Evolutionary conservation across 2,888 invertebrate species (phyloP), one percentile per base, ranked within the genome.

Genomic region (Epirrhoe alternata): DNA sequence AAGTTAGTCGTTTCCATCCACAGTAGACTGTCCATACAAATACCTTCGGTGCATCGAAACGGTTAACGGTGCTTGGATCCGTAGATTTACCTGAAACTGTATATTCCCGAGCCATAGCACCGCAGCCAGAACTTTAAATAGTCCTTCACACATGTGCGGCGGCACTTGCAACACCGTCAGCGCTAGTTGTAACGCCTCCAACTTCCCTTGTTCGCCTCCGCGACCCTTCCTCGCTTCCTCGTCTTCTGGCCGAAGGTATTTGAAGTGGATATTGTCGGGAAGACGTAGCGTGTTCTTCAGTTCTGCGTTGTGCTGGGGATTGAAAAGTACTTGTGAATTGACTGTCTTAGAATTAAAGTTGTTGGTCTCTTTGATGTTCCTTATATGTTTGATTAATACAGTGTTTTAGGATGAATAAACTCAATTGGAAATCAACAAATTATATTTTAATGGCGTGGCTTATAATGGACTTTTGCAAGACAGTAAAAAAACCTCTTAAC

Each of bases 101-200:
- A 98, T 94, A 87, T 98, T 98, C 35, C 98, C 98, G 42, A 98
- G 94, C 98, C 98, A 98, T 61, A 98, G 90, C 73, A 98, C 97
- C 0, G 98, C 97, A 12, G 97, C 97, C 31, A 98, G 88, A 6
- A 97, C 97, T 82, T 97, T 96, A 83, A 98, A 98, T 72, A 98
- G 96, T 0, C 98, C 98, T 84, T 97, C 97, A 84, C 97, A 97
- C 95, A 97, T 97, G 72, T 96, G 96, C 59, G 96, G 94, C 7
- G 97, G 97, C 55, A 98, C 97, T 89, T 98, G 97, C 47, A 98
- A 92, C 49, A 98, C 97, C 24, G 97, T 97, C 84, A 98, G 97
- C 0, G 98, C 98, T 67, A 98, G 93, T 75, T 97, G 95, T 54
- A 98, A 90, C n/a, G 96, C 96, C 80, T 98, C 98, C 81, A 98